phyloP scores from a whole-genome alignment of 92 coral and sea anemone species.

The Actinostola sp. region DNA sequence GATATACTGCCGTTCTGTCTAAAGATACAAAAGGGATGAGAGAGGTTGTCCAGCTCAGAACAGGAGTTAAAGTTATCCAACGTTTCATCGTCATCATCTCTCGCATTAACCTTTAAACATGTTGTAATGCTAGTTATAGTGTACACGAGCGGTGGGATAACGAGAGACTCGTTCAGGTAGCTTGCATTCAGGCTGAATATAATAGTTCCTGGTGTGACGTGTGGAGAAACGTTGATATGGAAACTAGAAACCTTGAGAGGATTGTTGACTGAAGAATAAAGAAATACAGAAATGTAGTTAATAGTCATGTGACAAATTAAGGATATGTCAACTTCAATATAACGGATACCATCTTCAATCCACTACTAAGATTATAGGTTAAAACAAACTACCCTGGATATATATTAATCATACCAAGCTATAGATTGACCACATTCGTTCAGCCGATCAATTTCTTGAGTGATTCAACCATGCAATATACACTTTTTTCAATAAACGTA shows the following conservation, averaged over 20 bases:
- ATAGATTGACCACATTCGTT: no score
- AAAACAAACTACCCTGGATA: no score
- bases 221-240: not conserved
- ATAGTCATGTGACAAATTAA: not conserved
- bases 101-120: not conserved
- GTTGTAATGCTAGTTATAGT: not conserved
- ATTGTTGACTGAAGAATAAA: slow-evolving; percentile 6
- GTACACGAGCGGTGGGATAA: slow-evolving; percentile 16
- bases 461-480: no score
- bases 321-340: not conserved
- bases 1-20: not conserved
- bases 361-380: not conserved
- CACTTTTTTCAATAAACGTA: no score
- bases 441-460: no score
- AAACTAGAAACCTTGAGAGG: slow-evolving; percentile 4
- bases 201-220: slow-evolving; percentile 1
- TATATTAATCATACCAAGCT: no score
- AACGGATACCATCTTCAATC: not conserved
- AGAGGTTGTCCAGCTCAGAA: slow-evolving; percentile 1
- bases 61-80: slow-evolving; percentile 11
- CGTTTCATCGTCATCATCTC: not conserved
- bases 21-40: slow-evolving; percentile 9
- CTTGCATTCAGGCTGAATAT: slow-evolving; percentile 10
- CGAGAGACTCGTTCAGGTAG: slow-evolving; percentile 5
- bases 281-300: not conserved